A percentile compares a stretch with the other conserved stretches of the same genome.
Conservation (phyloP, 2,797 vertebrate genomes). For the Muraenolepis orangiensis region DNA sequence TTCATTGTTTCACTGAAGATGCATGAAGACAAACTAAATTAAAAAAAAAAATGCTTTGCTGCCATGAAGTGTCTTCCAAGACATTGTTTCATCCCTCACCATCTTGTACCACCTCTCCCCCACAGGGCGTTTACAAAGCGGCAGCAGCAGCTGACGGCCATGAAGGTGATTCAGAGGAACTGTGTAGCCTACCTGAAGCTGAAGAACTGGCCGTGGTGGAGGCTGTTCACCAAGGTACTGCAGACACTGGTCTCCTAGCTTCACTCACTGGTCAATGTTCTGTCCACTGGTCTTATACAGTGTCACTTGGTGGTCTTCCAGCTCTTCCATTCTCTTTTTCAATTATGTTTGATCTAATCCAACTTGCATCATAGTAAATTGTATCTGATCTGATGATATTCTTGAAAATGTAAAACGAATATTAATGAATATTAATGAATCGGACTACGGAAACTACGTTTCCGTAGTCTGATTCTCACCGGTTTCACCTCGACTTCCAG, state of each 20-base stretch:
- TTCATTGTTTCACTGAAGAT: neutral
- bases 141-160: slow-evolving; percentile 96
- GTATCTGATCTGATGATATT: neutral
- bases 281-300: neutral
- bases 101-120: slow-evolving; percentile 16
- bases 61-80: neutral
- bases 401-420: no score
- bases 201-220: slow-evolving; percentile 99
- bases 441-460: no score
- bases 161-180: slow-evolving; percentile 98
- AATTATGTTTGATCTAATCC: neutral
- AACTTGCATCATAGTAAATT: neutral
- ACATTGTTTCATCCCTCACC: neutral
- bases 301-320: no score
- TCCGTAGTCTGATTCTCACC: neutral
- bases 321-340: neutral
- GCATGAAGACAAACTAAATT: neutral
- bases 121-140: slow-evolving; percentile 91
- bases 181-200: slow-evolving; percentile 96
- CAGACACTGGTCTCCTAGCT: no score
- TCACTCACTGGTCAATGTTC: neutral
- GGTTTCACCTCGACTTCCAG: neutral
- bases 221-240: slow-evolving; percentile 94
- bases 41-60: neutral
- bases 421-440: no score